phyloP scores from a whole-genome alignment of 2,888 invertebrate species.

The Eupsilia transversa region DNA sequence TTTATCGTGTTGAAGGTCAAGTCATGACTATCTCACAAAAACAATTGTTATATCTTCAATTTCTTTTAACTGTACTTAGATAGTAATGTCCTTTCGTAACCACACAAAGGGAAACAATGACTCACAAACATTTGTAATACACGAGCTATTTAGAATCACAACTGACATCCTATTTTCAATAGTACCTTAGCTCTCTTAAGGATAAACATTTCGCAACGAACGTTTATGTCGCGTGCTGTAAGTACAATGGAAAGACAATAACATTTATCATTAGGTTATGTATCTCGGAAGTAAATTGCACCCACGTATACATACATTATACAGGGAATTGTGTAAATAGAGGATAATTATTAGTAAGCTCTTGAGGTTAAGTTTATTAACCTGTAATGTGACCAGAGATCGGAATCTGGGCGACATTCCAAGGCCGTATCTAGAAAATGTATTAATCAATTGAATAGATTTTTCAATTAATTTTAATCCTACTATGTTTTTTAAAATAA shows the following conservation, averaged over 20 bases:
- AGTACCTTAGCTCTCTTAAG: conserved; percentile 32
- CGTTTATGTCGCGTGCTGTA: conserved; percentile 50
- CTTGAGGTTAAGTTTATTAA: conserved; percentile 16
- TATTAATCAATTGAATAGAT: too few species aligned
- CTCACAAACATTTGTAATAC: conserved; percentile 49
- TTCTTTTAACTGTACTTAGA: conserved; percentile 6
- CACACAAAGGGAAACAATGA: conserved; percentile 37
- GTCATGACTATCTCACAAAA: background rate
- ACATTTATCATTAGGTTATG: conserved; percentile 47
- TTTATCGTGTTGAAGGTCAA: background rate
- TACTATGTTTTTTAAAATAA: too few species aligned
- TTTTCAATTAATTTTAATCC: too few species aligned
- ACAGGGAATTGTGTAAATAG: conserved; percentile 38
- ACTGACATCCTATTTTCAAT: conserved; percentile 51
- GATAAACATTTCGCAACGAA: conserved; percentile 56
- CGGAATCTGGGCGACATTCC: too few species aligned
- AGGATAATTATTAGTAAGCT: conserved; percentile 16
- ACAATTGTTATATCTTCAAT: background rate
- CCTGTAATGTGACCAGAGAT: too few species aligned
- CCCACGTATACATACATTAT: conserved; percentile 20
- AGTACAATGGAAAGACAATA: conserved; percentile 50
- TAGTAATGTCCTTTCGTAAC: background rate
- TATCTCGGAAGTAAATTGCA: conserved; percentile 50
- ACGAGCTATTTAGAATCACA: conserved; percentile 38
- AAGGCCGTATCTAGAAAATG: too few species aligned